Conservation (phyloP, 2,113 vertebrate genomes). For the Cynoglossus semilaevis region DNA sequence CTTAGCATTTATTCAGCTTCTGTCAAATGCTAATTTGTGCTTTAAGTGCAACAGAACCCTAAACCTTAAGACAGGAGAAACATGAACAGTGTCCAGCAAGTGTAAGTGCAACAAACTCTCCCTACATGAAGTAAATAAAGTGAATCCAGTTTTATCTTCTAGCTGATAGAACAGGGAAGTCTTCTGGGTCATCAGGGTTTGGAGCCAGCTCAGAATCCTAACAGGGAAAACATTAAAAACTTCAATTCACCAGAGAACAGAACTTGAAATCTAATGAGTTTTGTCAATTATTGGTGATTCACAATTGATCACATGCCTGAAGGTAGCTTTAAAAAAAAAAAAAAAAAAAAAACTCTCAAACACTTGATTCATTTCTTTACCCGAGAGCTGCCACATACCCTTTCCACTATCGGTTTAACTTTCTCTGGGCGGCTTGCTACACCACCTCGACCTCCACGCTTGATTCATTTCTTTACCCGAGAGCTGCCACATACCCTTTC, state of each 20-base stretch:
- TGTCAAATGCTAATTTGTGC: constrained; percentile 25
- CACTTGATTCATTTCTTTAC: neutral
- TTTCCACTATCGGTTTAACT: constrained; percentile 52
- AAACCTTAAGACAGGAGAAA: constrained; percentile 45
- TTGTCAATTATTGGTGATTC: neutral
- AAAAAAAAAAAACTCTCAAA: no score
- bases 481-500: constrained; percentile 52
- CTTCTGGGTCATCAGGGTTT: constrained; percentile 91
- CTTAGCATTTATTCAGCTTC: constrained; percentile 54
- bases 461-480: neutral
- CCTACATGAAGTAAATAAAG: constrained; percentile 2
- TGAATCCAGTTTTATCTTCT: constrained; percentile 41
- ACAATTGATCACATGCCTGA: no score
- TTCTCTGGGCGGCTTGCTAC: constrained; percentile 59
- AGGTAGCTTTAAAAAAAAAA: no score
- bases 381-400: constrained; percentile 32
- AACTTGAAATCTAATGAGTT: neutral
- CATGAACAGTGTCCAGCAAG: constrained; percentile 10
- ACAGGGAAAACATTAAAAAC: no score
- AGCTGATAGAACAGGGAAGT: constrained; percentile 86
- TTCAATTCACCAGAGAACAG: no score
- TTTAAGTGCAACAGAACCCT: constrained; percentile 31
- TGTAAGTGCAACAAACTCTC: constrained; percentile 42
- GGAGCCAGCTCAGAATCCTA: constrained; percentile 73
- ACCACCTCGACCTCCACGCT: constrained; percentile 77